Base-by-base conservation (phyloP, 2,113 vertebrate genomes). In the Sterna hirundo region DNA sequence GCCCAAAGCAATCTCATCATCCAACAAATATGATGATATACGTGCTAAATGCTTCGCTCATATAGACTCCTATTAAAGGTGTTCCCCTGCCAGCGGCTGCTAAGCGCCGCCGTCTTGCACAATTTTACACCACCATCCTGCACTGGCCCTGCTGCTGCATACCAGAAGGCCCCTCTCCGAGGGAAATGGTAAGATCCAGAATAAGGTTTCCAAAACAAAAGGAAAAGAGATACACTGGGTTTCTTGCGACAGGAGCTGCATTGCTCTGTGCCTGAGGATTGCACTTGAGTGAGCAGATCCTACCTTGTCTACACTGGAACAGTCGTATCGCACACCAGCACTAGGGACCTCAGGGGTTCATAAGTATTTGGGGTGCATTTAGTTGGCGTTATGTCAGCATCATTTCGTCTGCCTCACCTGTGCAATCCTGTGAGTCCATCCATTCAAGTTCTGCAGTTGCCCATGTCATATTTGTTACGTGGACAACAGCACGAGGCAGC, bases 321-420 rank as follows among this genome's bases (percentile, higher is more conserved):
- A 9, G 7, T 16, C 38, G 3, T 60, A 60, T 72, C 46, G 36
- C 32, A 83, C 14, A 9, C 6, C 40, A 54, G 23, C 17, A 80
- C 34, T 52, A 22, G 12, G 25, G 21, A 36, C 18, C 32, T 42
- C 7, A 0, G 17, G 12, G 22, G 8, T 38, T 68, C 8, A 0
- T 72, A n/a, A 44, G 4, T 25, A 40, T 69, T 26, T 29, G 68
- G 22, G 58, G 5, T 54, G 34, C 21, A 34, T 83, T 92, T 65
- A 47, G 16, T 69, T 54, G 57, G 42, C 8, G 2, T 58, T 55
- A 30, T 2, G 6, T 30, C 27, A 36, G 27, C 42, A 61, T 44
- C 11, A 22, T 78, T 86, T 62, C 71, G 11, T 64, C n/a, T 38
- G 40, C 13, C 13, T 11, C 7, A 34, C 38, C 38, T 58, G 10